Percentiles rank a stretch among this genome's conserved stretches.
Evolutionary conservation across 2,888 invertebrate species (phyloP).

Genomic region (Stenodera caucasica): DNA sequence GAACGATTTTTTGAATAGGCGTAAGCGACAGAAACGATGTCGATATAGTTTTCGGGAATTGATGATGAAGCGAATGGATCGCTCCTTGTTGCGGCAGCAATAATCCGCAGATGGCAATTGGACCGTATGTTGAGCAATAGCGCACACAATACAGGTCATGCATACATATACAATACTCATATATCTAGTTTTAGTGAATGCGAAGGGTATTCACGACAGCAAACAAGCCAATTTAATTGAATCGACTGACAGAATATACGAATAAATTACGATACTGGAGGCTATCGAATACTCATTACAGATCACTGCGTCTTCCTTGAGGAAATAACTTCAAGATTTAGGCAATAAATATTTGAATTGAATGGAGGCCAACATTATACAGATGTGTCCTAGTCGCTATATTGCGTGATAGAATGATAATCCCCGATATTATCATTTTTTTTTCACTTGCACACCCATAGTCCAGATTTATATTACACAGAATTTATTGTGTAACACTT

Average conservation of each 20-base stretch:
- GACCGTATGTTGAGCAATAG: conserved; percentile 35
- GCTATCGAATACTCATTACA: conserved; percentile 40
- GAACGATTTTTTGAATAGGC: too few species aligned
- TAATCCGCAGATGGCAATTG: conserved; percentile 36
- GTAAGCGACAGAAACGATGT: too few species aligned
- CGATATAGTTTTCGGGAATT: background rate
- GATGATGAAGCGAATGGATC: conserved; percentile 2
- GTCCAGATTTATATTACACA: conserved; percentile 47
- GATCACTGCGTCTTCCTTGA: conserved; percentile 36
- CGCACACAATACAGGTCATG: conserved; percentile 41
- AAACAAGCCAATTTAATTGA: conserved; percentile 52
- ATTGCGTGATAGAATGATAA: background rate
- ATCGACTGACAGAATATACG: conserved; percentile 45
- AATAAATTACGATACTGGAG: conserved; percentile 45
- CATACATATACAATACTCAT: conserved; percentile 45
- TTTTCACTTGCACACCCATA: background rate
- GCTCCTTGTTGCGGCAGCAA: conserved; percentile 13
- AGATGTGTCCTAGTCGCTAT: too few species aligned
- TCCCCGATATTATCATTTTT: background rate
- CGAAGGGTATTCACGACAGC: conserved; percentile 45
- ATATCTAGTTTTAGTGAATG: conserved; percentile 51
- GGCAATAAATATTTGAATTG: too few species aligned
- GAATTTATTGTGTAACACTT: conserved; percentile 46
- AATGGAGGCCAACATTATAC: too few species aligned
- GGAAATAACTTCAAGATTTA: conserved; percentile 17